Percentiles rank a stretch among this genome's conserved stretches.
phyloP scores from a whole-genome alignment of 2,113 vertebrate genomes.

The Corythornis cristatus region DNA sequence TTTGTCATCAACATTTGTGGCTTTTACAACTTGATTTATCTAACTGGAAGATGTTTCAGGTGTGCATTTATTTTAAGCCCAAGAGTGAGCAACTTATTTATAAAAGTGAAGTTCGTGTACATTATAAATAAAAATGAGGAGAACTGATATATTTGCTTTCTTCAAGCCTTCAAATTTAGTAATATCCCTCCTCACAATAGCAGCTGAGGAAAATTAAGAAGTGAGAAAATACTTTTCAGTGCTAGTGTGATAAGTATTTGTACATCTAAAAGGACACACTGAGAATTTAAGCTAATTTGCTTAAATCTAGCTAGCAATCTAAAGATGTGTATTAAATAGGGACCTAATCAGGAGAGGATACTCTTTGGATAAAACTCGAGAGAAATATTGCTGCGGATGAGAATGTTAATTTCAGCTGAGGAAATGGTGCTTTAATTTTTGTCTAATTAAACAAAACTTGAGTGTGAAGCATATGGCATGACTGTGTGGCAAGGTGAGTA shows the following conservation, averaged over 20 bases:
- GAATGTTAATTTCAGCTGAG: background rate
- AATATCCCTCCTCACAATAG: background rate
- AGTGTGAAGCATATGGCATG: background rate
- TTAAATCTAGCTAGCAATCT: background rate
- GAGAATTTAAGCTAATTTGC: background rate
- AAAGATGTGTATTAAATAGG: background rate
- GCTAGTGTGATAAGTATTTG: background rate
- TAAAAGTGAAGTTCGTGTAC: background rate
- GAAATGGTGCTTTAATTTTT: background rate
- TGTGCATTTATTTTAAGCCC: background rate
- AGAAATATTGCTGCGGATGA: background rate
- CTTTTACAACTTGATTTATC: background rate
- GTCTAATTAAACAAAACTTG: background rate
- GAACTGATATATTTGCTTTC: background rate
- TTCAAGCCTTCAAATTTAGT: background rate
- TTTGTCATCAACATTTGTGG: background rate
- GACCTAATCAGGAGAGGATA: background rate
- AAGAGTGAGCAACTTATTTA: background rate
- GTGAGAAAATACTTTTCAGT: background rate
- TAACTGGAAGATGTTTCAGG: background rate
- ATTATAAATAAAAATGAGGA: background rate
- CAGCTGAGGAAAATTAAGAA: background rate
- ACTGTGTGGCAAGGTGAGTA: background rate
- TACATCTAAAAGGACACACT: background rate
- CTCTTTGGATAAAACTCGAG: background rate